Percentiles rank a stretch among this genome's conserved stretches.
These are phyloP conservation scores for Hyphantria cunea DNA, from an alignment of 1,140 invertebrate genomes.

Conservation along the genomic window DNA sequence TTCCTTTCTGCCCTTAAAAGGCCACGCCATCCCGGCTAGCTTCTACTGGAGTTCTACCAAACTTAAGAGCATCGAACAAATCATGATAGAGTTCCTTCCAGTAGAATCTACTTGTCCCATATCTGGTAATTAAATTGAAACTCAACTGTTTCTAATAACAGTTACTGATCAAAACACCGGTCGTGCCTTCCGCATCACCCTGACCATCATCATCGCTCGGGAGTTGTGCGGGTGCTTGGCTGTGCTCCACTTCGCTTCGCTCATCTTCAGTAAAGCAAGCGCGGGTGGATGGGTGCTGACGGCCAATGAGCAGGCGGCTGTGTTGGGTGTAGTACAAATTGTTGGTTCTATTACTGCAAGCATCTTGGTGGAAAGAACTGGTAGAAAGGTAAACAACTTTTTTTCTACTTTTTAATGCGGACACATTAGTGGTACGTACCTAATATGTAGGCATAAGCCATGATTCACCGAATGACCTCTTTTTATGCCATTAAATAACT, in stretches of 20 bases:
- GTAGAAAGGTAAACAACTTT: conserved; percentile 56
- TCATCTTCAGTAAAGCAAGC: conserved; percentile 65
- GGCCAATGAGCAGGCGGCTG: conserved; percentile 63
- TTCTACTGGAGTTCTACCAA: too few species aligned
- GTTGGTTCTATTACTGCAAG: conserved; percentile 64
- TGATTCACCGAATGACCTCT: too few species aligned
- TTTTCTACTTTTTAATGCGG: too few species aligned
- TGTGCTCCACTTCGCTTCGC: conserved; percentile 69
- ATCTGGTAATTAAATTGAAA: too few species aligned
- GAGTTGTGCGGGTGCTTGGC: conserved; percentile 71
- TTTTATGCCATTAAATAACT: too few species aligned
- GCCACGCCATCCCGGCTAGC: too few species aligned
- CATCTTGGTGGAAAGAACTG: conserved; percentile 61
- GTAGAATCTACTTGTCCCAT: too few species aligned
- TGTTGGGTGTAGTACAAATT: conserved; percentile 63
- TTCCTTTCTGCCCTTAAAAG: too few species aligned
- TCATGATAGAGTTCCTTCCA: too few species aligned
- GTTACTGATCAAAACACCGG: conserved; percentile 61
- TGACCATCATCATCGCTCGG: conserved; percentile 62
- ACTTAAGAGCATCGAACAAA: too few species aligned
- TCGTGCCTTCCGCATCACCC: conserved; percentile 65
- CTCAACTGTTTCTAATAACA: conserved; percentile 25
- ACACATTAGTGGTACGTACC: too few species aligned
- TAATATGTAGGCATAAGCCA: too few species aligned
- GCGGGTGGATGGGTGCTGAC: conserved; percentile 53